phyloP scores from a whole-genome alignment of 2,797 vertebrate species.

The Peromyscus aztecus region DNA sequence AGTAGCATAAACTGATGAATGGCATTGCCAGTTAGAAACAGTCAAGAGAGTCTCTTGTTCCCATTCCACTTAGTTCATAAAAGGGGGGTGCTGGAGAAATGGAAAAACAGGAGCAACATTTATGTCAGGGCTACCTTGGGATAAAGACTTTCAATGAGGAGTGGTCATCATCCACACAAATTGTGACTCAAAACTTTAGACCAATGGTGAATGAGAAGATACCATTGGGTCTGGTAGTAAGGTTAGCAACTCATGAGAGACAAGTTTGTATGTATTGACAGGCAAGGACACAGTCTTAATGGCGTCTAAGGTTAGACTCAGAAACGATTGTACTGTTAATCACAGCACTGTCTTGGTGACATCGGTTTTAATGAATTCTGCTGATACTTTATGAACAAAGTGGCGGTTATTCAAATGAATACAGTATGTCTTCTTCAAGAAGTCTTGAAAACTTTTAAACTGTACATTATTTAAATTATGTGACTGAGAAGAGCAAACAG shows the following conservation, averaged over 20 bases:
- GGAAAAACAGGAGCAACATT: background rate
- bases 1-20: background rate
- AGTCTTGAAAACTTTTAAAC: constrained; percentile 49
- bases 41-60: background rate
- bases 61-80: background rate
- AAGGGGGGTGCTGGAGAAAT: background rate
- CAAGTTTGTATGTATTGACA: constrained; percentile 19
- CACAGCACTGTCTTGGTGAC: constrained; percentile 14
- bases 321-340: constrained; percentile 46
- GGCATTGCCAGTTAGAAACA: background rate
- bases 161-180: background rate
- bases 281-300: background rate
- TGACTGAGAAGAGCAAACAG: constrained; percentile 21
- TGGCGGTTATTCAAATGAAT: constrained; percentile 56
- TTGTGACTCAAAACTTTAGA: background rate
- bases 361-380: constrained; percentile 49
- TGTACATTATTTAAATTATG: constrained; percentile 18
- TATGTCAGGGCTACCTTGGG: background rate
- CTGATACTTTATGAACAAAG: constrained; percentile 50
- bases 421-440: background rate
- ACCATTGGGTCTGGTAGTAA: background rate
- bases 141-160: constrained; percentile 5
- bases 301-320: constrained; percentile 10
- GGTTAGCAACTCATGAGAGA: constrained; percentile 12
- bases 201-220: background rate